Percentiles rank a stretch among this genome's conserved stretches.
These are phyloP conservation scores for Strix occidentalis DNA, from an alignment of 2,797 vertebrate genomes.

Conservation along the genomic window DNA sequence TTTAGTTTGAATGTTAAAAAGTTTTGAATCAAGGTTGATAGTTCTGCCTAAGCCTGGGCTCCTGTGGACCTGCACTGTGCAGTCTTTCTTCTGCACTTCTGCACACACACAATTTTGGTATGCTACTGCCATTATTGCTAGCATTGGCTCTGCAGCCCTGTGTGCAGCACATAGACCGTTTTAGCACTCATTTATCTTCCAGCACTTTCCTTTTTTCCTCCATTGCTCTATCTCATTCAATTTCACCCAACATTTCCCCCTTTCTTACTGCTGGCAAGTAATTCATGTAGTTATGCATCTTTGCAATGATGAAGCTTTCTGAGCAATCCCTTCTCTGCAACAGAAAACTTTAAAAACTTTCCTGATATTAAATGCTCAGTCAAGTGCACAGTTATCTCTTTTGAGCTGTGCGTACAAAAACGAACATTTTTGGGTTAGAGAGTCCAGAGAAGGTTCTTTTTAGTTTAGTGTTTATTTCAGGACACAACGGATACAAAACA, in stretches of 20 bases:
- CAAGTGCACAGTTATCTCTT: background rate
- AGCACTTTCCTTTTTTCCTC: slow-evolving; percentile 46
- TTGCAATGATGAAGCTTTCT: slow-evolving; percentile 50
- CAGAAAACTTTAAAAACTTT: slow-evolving; percentile 60
- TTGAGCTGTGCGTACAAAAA: background rate
- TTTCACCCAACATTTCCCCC: slow-evolving; percentile 72
- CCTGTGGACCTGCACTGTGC: background rate
- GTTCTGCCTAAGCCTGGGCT: background rate
- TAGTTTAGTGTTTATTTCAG: background rate
- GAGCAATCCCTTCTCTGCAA: slow-evolving; percentile 52
- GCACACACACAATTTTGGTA: rapidly evolving
- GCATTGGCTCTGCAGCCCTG: background rate
- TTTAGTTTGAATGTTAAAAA: background rate
- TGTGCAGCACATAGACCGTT: background rate
- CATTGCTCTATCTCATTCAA: slow-evolving; percentile 61
- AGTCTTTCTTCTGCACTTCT: background rate
- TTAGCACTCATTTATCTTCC: slow-evolving; percentile 35
- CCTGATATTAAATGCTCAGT: slow-evolving; percentile 65
- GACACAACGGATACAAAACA: background rate
- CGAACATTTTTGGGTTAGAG: background rate
- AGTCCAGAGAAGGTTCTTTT: background rate
- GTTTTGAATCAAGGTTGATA: background rate
- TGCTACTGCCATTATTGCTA: background rate
- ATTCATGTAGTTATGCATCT: slow-evolving; percentile 64
- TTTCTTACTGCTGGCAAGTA: slow-evolving; percentile 70